phyloP scores from a whole-genome alignment of 2,113 vertebrate genomes.

The Corythornis madagascariensis region DNA sequence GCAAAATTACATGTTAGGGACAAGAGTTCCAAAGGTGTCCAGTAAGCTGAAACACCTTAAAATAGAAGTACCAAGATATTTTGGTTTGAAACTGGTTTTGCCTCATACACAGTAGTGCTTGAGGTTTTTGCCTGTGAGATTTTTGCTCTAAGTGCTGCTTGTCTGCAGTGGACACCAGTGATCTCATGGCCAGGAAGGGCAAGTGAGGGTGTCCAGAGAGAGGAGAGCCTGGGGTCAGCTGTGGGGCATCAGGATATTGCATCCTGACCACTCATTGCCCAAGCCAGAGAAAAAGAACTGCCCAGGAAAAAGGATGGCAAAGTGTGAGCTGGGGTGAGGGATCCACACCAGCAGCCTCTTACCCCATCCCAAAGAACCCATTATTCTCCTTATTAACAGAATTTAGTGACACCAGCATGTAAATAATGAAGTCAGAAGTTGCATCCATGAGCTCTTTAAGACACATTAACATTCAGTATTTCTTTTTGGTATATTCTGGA shows the following conservation, averaged over 20 bases:
- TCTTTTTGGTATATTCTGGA: neutral
- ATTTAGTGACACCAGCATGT: neutral
- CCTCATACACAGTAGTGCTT: neutral
- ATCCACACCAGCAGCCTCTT: accelerated
- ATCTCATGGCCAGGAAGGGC: neutral
- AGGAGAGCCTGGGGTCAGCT: neutral
- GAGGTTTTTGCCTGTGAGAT: neutral
- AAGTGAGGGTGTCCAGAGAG: neutral
- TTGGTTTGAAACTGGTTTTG: neutral
- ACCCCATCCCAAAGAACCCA: neutral
- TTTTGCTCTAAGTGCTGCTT: neutral
- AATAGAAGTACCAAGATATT: neutral
- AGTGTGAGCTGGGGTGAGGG: neutral
- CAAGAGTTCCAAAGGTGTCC: neutral
- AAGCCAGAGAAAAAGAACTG: neutral
- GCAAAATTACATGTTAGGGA: neutral
- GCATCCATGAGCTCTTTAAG: neutral
- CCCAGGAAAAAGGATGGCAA: neutral
- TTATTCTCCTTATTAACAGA: neutral
- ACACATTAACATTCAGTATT: neutral
- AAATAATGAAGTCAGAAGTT: neutral
- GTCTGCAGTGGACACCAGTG: accelerated
- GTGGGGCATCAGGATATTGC: neutral
- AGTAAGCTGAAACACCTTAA: neutral
- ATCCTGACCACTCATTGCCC: neutral